Percentiles rank a stretch among this genome's conserved stretches.
These are phyloP conservation scores for Hymenopus coronatus DNA, from an alignment of 2,888 invertebrate species.

Conservation along the genomic window DNA sequence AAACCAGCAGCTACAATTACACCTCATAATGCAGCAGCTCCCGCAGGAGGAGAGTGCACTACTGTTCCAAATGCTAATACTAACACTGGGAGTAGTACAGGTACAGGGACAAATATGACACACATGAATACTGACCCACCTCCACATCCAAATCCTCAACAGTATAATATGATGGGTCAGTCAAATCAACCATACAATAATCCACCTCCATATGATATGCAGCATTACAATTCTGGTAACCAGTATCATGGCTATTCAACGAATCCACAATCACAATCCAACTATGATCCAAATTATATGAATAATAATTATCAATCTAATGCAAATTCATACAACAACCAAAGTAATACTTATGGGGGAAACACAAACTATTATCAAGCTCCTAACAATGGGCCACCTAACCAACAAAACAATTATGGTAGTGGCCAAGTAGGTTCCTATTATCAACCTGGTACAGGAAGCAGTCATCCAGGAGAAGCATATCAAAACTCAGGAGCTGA, in stretches of 20 bases:
- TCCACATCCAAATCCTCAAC: neutral
- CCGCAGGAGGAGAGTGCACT: neutral
- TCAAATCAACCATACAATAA: conserved; percentile 16
- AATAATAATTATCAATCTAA: neutral
- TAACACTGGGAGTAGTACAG: neutral
- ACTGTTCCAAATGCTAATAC: neutral
- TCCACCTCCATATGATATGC: conserved; percentile 18
- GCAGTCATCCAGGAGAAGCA: neutral
- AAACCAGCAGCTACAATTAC: conserved; percentile 54
- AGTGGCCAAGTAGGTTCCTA: neutral
- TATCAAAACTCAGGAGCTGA: neutral
- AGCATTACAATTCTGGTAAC: conserved; percentile 13
- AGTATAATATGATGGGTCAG: conserved; percentile 15
- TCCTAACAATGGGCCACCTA: neutral
- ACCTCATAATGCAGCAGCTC: conserved; percentile 40
- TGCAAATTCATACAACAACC: neutral
- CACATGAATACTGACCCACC: neutral
- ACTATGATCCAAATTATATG: conserved; percentile 21
- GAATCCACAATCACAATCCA: conserved; percentile 2
- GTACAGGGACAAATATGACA: neutral
- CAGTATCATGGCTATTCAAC: conserved; percentile 17
- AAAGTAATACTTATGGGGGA: neutral
- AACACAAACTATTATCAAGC: neutral
- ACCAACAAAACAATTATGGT: neutral
- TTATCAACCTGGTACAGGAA: neutral